Conservation (phyloP, 2,113 vertebrate species). For the Campylorhamphus procurvoides region DNA sequence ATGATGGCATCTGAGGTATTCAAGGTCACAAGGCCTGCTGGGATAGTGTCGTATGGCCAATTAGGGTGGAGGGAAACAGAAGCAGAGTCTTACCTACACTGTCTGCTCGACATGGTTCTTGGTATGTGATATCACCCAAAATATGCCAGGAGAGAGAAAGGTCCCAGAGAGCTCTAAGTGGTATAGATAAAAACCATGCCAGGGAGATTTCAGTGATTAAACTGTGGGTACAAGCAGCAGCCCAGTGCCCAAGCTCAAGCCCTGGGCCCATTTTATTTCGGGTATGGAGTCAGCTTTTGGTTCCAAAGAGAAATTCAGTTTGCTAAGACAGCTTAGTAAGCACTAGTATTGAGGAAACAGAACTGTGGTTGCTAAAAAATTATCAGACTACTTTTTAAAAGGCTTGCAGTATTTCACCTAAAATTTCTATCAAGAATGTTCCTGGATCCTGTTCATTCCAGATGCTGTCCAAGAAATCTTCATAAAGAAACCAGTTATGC, state of each 20-base stretch:
- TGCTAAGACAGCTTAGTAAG: not conserved
- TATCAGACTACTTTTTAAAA: not conserved
- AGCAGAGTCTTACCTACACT: not conserved
- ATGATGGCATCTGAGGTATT: not conserved
- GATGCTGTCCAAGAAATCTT: not conserved
- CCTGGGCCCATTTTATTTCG: not conserved
- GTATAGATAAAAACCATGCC: not conserved
- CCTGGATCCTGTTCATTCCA: not conserved
- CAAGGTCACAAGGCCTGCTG: not conserved
- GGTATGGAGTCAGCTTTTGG: not conserved
- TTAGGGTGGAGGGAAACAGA: not conserved
- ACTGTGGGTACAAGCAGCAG: not conserved
- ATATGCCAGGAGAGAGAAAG: not conserved
- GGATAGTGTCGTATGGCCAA: fast-evolving
- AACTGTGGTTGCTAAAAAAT: not conserved
- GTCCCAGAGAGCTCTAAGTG: not conserved
- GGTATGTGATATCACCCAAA: not conserved
- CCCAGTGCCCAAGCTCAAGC: not conserved
- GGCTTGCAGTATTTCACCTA: not conserved
- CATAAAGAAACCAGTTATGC: not conserved
- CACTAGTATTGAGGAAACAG: not conserved
- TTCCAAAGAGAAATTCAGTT: not conserved
- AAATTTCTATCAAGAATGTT: not conserved
- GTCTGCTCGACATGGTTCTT: not conserved
- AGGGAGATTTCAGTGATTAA: not conserved